A percentile compares a stretch with the other conserved stretches of the same genome.
phyloP scores from a whole-genome alignment of 1,140 invertebrate genomes.

The Tetramorium alpestre region DNA sequence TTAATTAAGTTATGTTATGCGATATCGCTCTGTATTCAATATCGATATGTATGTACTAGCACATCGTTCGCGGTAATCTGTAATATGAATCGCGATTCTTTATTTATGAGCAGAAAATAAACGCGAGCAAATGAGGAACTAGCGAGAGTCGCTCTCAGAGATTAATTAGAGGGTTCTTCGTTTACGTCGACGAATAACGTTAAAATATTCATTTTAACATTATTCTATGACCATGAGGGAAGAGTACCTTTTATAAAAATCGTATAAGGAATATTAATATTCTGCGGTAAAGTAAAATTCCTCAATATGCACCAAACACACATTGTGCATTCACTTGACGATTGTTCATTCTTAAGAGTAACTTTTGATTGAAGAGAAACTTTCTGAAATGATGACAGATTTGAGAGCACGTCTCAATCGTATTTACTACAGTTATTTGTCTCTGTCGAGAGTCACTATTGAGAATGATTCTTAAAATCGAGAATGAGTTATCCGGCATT shows the following conservation, averaged over 20 bases:
- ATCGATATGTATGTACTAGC: slow-evolving; percentile 22
- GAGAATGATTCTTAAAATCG: background rate
- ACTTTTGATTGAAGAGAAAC: slow-evolving; percentile 2
- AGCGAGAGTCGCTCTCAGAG: background rate
- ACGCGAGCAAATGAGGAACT: background rate
- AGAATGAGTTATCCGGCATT: background rate
- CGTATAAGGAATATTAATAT: background rate
- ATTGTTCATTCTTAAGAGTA: slow-evolving; percentile 10
- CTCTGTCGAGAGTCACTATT: background rate
- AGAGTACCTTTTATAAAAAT: background rate
- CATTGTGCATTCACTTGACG: background rate
- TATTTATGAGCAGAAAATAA: background rate
- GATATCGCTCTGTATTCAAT: background rate
- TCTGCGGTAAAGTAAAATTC: slow-evolving; percentile 1
- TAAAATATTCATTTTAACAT: slow-evolving; percentile 9
- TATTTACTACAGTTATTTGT: background rate
- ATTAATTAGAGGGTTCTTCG: background rate
- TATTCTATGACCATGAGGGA: background rate
- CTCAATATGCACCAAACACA: background rate
- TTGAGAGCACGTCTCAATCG: background rate
- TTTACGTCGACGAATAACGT: background rate
- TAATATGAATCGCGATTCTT: slow-evolving; percentile 3
- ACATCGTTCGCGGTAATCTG: background rate
- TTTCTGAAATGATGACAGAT: background rate
- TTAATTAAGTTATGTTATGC: background rate